A percentile compares a stretch with the other conserved stretches of the same genome.
These are phyloP conservation scores for Cydia amplana DNA, from an alignment of 1,140 invertebrate species.

Conservation along the genomic window DNA sequence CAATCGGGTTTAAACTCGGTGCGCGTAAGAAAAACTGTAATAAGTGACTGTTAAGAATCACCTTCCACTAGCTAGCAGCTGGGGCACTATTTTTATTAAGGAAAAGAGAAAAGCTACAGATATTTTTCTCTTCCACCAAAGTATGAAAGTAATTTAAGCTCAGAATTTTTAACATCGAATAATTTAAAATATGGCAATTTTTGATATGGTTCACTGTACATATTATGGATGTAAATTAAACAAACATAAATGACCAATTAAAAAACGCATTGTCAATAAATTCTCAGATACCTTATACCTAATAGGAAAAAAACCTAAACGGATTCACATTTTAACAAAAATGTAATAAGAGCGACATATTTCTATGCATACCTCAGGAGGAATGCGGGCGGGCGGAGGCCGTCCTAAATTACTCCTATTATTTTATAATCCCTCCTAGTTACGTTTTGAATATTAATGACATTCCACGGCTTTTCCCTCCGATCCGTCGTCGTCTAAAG, in stretches of 20 bases:
- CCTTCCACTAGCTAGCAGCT: too few species aligned
- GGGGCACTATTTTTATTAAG: too few species aligned
- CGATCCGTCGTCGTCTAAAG: constrained; percentile 61
- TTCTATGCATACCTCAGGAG: constrained; percentile 71
- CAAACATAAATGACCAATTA: neutral
- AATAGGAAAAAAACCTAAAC: constrained; percentile 38
- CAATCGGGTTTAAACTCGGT: too few species aligned
- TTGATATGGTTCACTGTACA: too few species aligned
- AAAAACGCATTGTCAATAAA: constrained; percentile 37
- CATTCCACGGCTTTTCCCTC: constrained; percentile 71
- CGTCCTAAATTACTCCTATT: constrained; percentile 77
- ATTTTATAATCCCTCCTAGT: constrained; percentile 78
- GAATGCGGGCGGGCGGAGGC: constrained; percentile 55
- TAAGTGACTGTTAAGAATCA: too few species aligned
- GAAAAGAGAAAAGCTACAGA: too few species aligned
- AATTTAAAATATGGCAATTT: too few species aligned
- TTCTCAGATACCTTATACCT: neutral
- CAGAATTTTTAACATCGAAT: too few species aligned
- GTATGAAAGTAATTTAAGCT: too few species aligned
- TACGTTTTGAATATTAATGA: constrained; percentile 78
- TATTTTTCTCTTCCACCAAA: too few species aligned
- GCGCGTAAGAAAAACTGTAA: too few species aligned
- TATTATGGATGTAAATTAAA: too few species aligned
- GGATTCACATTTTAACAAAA: constrained; percentile 57
- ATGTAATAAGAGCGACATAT: constrained; percentile 76